These are phyloP conservation scores for Drosophila arawakana DNA, from an alignment of 1,140 invertebrate species.

Conservation along the genomic window DNA sequence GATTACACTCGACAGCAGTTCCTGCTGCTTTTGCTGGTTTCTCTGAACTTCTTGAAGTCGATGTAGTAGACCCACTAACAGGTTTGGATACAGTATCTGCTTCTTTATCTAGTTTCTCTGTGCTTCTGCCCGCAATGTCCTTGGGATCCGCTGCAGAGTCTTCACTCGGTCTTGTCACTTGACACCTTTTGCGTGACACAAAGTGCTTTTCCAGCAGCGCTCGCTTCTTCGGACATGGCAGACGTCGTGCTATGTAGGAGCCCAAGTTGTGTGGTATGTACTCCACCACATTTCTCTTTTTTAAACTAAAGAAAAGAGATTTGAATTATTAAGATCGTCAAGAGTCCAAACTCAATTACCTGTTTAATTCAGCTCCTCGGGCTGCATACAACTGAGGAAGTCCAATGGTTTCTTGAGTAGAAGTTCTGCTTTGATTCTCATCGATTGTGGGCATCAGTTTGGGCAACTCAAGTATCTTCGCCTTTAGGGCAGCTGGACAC, in stretches of 20 bases:
- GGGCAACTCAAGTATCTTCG: constrained; percentile 26
- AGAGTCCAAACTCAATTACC: constrained; percentile 13
- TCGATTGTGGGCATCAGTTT: neutral
- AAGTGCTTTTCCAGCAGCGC: constrained; percentile 20
- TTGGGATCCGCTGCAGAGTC: neutral
- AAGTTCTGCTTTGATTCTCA: neutral
- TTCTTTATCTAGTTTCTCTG: neutral
- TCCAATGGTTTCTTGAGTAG: neutral
- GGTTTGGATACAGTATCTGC: neutral
- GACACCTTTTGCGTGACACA: neutral
- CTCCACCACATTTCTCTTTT: constrained; percentile 1
- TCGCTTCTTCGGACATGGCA: neutral
- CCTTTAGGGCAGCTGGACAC: constrained; percentile 16
- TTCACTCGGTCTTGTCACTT: neutral
- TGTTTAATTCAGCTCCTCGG: constrained; percentile 12
- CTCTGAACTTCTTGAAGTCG: neutral
- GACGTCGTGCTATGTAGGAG: constrained; percentile 1
- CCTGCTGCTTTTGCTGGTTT: neutral
- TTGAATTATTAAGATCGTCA: neutral
- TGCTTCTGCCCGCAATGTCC: neutral
- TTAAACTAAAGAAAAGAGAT: constrained; percentile 7
- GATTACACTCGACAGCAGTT: too few relatives aligned
- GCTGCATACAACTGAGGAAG: constrained; percentile 4
- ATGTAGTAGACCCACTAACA: too few relatives aligned
- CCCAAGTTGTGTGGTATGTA: constrained; percentile 27